phyloP scores from a whole-genome alignment of 2,888 invertebrate species.

The Idaea aversata region DNA sequence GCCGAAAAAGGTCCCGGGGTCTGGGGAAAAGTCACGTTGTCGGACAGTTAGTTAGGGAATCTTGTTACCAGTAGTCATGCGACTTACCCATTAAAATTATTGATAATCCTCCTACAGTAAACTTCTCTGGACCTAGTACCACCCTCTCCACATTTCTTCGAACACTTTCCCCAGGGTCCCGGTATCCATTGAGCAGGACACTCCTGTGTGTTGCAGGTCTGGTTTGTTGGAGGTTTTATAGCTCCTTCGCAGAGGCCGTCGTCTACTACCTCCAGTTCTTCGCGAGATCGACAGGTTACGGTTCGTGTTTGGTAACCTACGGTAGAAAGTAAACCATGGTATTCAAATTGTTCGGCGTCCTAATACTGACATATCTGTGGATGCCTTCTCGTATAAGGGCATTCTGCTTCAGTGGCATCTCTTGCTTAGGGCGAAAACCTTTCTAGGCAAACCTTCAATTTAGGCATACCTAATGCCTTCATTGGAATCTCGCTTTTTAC shows the following conservation, averaged over 20 bases:
- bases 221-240: slow-evolving; percentile 85
- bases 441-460: too few relatives aligned
- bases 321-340: background rate
- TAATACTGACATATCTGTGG: background rate
- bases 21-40: too few relatives aligned
- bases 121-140: slow-evolving; percentile 86
- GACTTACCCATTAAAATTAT: slow-evolving; percentile 79
- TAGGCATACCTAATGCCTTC: too few relatives aligned
- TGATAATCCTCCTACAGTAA: slow-evolving; percentile 89
- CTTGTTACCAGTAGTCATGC: background rate
- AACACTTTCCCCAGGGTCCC: slow-evolving; percentile 90
- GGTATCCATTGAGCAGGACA: slow-evolving; percentile 91
- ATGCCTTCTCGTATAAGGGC: too few relatives aligned
- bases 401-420: too few relatives aligned
- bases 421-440: too few relatives aligned
- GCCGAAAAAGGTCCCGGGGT: too few relatives aligned
- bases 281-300: slow-evolving; percentile 89
- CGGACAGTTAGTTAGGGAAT: too few relatives aligned
- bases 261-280: slow-evolving; percentile 85
- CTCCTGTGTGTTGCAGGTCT: slow-evolving; percentile 86
- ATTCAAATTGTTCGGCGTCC: background rate
- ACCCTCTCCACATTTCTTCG: slow-evolving; percentile 88
- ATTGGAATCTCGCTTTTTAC: too few relatives aligned
- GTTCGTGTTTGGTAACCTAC: slow-evolving; percentile 87
- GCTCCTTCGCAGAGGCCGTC: slow-evolving; percentile 88